Evolutionary conservation across 2,113 vertebrate species (phyloP), one percentile per base, ranked within the genome.

Genomic region (Phalacrocorax brasilianus): DNA sequence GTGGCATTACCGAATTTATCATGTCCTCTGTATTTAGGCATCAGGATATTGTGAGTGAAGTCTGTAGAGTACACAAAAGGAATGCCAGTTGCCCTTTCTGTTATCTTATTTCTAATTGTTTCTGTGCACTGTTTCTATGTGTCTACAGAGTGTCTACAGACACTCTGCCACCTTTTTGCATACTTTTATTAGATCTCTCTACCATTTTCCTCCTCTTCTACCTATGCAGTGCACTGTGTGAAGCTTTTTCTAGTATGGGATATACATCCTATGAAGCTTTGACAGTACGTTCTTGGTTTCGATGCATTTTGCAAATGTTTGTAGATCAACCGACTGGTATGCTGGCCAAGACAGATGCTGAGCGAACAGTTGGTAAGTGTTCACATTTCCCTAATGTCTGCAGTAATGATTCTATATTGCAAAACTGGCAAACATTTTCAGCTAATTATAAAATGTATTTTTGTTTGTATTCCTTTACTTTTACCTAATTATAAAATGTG

Each of bases 241-340:
- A 98, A 56, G 98, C 97, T 42, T 96, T 98, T 82, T 97, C 93
- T 42, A 94, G 91, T 30, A 97, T 97, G 88, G 97, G 96, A 30
- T 97, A 95, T 27, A 89, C 97, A 35, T 98, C 99, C 19, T 99
- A 98, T 19, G 99, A 99, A 91, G 98, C 98, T 61, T 89, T 99
- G 91, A 99, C 98, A n/a, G 95, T 99, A 23, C 98, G 98, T 59
- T 98, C 99, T 35, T 99, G 99, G 99, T 98, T 99, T 91, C 98
- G 99, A 75, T 99, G 99, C 93, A 53, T 99, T 97, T 97, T 99
- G 62, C 99, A 99, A 98, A 99, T 99, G 97, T 98, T 99, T 96
- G 88, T 99, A 68, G 98, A 99, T 97, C 98, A 97, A 87, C 98
- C 98, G 38, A 82, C 90, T 83, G 96, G 96, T 21, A 55, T 47